Evolutionary conservation across 1,140 invertebrate genomes (phyloP).

Genomic region (Metaphire vulgaris): DNA sequence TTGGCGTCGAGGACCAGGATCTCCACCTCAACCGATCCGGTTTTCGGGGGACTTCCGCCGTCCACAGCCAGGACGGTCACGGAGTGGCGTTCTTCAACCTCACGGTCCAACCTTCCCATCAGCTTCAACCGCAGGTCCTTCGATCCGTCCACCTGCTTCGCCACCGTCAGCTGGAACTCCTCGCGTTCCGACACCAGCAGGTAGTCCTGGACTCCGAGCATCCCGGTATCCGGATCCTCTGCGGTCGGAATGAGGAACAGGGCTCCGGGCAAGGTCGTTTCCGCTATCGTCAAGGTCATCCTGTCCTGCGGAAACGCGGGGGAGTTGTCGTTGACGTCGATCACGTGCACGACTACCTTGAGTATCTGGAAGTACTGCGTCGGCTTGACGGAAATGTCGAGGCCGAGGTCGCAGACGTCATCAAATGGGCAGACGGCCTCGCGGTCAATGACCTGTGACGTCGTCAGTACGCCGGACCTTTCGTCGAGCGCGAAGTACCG

Average conservation of each 20-base stretch:
- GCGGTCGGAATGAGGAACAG: slow-evolving; percentile 3
- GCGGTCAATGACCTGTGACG: slow-evolving; percentile 5
- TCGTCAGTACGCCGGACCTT: slow-evolving; percentile 2
- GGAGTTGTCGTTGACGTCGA: slow-evolving; percentile 20
- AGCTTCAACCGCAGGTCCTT: background rate
- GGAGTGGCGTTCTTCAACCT: background rate
- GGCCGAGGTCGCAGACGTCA: slow-evolving; percentile 3
- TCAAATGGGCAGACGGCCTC: slow-evolving; percentile 8
- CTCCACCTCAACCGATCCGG: slow-evolving; percentile 18
- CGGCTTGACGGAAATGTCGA: slow-evolving; percentile 13
- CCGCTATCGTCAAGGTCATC: slow-evolving; percentile 8
- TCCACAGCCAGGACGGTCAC: slow-evolving; percentile 25
- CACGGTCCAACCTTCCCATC: background rate
- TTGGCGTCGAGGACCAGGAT: slow-evolving; percentile 28
- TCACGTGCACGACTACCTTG: slow-evolving; percentile 11
- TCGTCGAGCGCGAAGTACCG: background rate
- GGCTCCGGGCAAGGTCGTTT: background rate
- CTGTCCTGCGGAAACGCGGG: background rate
- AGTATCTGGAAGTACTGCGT: slow-evolving; percentile 22
- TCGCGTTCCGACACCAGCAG: slow-evolving; percentile 10
- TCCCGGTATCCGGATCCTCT: slow-evolving; percentile 17
- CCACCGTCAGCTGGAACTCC: slow-evolving; percentile 18
- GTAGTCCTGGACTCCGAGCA: slow-evolving; percentile 21
- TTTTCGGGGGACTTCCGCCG: slow-evolving; percentile 24
- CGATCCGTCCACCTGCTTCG: slow-evolving; percentile 8